Evolutionary conservation across 2,113 vertebrate genomes (phyloP).

Genomic region (Calyptommatus sinebrachiatus): DNA sequence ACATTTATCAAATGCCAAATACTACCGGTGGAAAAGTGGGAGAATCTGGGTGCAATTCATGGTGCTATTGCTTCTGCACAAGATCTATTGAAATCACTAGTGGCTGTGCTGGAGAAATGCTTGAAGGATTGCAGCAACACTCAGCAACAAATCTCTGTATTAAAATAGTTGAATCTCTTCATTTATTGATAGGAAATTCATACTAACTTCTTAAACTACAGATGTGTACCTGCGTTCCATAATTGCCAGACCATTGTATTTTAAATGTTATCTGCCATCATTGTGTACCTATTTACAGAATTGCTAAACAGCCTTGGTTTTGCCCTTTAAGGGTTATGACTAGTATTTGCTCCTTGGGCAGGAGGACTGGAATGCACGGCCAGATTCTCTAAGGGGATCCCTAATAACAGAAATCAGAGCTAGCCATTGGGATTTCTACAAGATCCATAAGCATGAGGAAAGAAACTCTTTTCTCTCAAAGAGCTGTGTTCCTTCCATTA

Average conservation of each 20-base stretch:
- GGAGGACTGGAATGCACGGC: neutral
- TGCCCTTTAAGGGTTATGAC: too few relatives aligned
- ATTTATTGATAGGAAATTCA: neutral
- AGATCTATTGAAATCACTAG: slow-evolving; percentile 1
- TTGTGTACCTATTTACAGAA: neutral
- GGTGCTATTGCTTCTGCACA: slow-evolving; percentile 15
- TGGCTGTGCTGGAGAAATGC: neutral
- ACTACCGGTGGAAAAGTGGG: neutral
- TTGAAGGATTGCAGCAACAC: slow-evolving; percentile 6
- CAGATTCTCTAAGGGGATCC: neutral
- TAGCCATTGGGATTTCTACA: neutral
- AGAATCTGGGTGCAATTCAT: neutral
- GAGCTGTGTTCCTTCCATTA: neutral
- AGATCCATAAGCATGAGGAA: neutral
- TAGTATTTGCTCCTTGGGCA: neutral
- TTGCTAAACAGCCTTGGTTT: slow-evolving; percentile 4
- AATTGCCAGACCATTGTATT: neutral
- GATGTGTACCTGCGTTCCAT: neutral
- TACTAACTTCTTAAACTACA: slow-evolving; percentile 3
- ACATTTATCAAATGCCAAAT: slow-evolving; percentile 27
- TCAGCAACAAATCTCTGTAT: neutral
- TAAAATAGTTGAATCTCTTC: neutral
- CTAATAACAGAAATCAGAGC: neutral
- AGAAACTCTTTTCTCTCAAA: neutral
- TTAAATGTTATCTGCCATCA: neutral